Base-by-base conservation (phyloP, 1,140 invertebrate species). In the Formica selysi region DNA sequence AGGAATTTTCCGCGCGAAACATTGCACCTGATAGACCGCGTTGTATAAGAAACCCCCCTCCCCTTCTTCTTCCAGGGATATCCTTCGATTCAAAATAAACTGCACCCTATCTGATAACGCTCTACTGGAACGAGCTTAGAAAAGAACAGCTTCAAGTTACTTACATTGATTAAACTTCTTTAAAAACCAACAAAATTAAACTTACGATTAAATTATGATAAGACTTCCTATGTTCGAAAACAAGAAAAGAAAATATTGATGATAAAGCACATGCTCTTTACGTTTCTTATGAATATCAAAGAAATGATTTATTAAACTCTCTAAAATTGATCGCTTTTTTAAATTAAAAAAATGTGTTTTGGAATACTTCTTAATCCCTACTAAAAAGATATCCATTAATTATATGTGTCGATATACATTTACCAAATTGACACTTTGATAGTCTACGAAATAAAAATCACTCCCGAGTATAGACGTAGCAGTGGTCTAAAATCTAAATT, bases 61-160 rank as follows among this genome's bases (percentile, higher is more conserved):
- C 3, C 48, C 13, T 51, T 13, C 1, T 22, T 41, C 13, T 8
- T 32, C 22, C 64, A 22, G 48, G 16, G 32, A n/a, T 67, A 80
- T 26, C 65, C 78, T 70, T 57, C 51, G 48, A 70, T 57, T 80
- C 22, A 80, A 80, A 80, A 70, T 57, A 67, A 79, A 65, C 61
- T 36, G 13, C 29, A 70, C 16, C 62, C 62, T 6, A 36, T 36
- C 8, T 7, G 32, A 41, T 22, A 10, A 26, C 64, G n/a, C 22
- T 67, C 76, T 8, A 68, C 64, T 13, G 22, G 36, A 57, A 26
- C 10, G 44, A 70, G 48, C 26, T 78, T 13, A 26, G 48, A 44
- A n/a, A 70, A 41, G 44, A 80, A 22, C 22, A 70, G 41, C 48
- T 80, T 29, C 29, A n/a, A 38, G 61, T 6, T 22, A 13, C 26